These are phyloP conservation scores for Hyles vespertilio DNA, from an alignment of 1,140 invertebrate species.

Conservation along the genomic window DNA sequence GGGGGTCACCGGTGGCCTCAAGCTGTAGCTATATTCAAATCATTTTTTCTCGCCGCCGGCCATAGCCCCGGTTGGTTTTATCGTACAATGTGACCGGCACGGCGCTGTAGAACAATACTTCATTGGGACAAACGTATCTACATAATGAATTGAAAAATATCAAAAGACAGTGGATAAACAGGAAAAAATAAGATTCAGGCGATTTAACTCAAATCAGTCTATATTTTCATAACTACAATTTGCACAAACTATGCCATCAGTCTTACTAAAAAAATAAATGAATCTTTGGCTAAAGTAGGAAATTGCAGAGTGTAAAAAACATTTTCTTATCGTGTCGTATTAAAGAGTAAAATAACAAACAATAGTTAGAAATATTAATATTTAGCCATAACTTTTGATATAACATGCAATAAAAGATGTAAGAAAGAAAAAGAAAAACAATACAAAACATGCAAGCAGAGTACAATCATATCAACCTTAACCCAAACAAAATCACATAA, in stretches of 20 bases:
- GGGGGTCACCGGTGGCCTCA: constrained; percentile 34
- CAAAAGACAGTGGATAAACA: constrained; percentile 39
- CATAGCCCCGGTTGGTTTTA: constrained; percentile 34
- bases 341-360: too few species aligned
- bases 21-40: constrained; percentile 38
- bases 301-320: too few species aligned
- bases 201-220: too few species aligned
- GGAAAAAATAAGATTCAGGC: constrained; percentile 33
- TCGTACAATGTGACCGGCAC: constrained; percentile 37
- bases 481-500: too few species aligned
- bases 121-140: constrained; percentile 42
- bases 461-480: too few species aligned
- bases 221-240: too few species aligned
- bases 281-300: too few species aligned
- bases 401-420: constrained; percentile 36
- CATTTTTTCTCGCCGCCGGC: constrained; percentile 35
- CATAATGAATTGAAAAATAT: constrained; percentile 40
- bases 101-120: constrained; percentile 40
- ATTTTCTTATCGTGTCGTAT: too few species aligned
- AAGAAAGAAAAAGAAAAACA: constrained; percentile 37
- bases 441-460: constrained; percentile 38
- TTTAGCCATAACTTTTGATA: constrained; percentile 40
- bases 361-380: background rate
- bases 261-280: too few species aligned
- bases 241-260: too few species aligned